Percentiles rank a stretch among this genome's conserved stretches.
Conservation (phyloP, 2,113 vertebrate genomes). For the Carlito syrichta region DNA sequence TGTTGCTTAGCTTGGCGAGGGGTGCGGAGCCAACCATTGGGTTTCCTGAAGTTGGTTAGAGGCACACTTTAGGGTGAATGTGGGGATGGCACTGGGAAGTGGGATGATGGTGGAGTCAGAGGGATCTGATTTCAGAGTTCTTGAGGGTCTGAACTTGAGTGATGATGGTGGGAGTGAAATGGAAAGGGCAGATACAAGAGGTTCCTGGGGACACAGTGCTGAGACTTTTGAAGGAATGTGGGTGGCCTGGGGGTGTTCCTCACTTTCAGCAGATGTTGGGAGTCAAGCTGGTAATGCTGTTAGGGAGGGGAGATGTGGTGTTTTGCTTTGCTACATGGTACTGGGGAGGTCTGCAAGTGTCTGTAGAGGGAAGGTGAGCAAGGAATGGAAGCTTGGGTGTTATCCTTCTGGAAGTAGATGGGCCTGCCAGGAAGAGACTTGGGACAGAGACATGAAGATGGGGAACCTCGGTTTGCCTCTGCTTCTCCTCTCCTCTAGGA, state of each 20-base stretch:
- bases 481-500: background rate
- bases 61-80: rapidly evolving
- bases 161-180: background rate
- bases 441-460: background rate
- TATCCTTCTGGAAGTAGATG: background rate
- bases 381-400: background rate
- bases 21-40: background rate
- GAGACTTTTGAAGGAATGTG: background rate
- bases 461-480: background rate
- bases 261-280: background rate
- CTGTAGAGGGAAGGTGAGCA: background rate
- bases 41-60: too few relatives aligned
- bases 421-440: background rate
- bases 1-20: background rate
- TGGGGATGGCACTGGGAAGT: background rate
- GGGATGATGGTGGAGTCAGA: background rate
- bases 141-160: background rate
- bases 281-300: background rate
- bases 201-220: background rate
- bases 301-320: background rate
- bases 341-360: background rate
- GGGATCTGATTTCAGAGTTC: background rate
- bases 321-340: background rate
- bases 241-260: background rate
- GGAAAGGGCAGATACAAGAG: background rate